Conservation (phyloP, 2,888 invertebrate species). For the Dysmachus trigonus region DNA sequence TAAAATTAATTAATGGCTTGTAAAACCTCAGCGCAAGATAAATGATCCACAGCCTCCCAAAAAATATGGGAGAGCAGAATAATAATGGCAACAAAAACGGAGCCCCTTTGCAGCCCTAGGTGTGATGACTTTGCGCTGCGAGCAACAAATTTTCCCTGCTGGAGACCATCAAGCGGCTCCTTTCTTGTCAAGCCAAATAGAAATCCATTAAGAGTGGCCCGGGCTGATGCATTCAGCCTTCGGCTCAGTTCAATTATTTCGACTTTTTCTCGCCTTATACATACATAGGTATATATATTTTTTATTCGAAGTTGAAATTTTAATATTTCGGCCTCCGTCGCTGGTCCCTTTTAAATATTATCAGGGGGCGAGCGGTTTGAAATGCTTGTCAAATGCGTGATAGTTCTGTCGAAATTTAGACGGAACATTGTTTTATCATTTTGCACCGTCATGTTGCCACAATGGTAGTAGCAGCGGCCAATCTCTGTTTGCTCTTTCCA, state of each 20-base stretch:
- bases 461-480: neutral
- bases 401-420: constrained; percentile 8
- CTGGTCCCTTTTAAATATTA: neutral
- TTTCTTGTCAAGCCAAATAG: constrained; percentile 43
- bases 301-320: neutral
- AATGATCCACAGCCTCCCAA: constrained; percentile 27
- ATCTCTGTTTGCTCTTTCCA: constrained; percentile 23
- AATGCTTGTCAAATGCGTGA: constrained; percentile 22
- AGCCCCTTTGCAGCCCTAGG: constrained; percentile 29
- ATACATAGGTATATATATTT: neutral
- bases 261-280: neutral
- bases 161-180: constrained; percentile 41
- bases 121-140: constrained; percentile 46
- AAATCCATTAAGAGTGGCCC: constrained; percentile 37
- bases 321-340: neutral
- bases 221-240: constrained; percentile 35
- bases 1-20: constrained; percentile 44
- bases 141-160: constrained; percentile 45
- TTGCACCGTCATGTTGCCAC: neutral
- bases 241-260: constrained; percentile 26
- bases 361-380: neutral
- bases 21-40: constrained; percentile 36
- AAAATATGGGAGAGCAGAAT: neutral
- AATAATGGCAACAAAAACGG: neutral
- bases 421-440: constrained; percentile 17